Conservation (phyloP, 2,797 vertebrate genomes). For the Lagorchestes hirsutus region DNA sequence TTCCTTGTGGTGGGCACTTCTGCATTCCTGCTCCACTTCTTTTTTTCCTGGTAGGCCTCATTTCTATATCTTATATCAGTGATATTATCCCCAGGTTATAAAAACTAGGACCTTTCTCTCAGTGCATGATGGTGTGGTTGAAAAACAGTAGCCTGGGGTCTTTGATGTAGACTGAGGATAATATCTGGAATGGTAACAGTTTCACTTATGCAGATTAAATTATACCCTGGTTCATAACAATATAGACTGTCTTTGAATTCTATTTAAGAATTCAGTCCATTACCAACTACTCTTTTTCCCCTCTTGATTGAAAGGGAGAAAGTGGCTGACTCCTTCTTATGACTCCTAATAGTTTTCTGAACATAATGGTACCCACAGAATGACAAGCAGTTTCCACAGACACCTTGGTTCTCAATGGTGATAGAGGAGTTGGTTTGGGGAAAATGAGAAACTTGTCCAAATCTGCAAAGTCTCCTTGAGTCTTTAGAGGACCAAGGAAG, state of each 20-base stretch:
- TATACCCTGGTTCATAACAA: constrained; percentile 10
- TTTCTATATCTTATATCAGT: constrained; percentile 80
- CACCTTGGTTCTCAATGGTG: constrained; percentile 38
- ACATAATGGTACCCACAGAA: neutral
- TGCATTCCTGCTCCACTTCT: constrained; percentile 76
- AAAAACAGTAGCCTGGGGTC: constrained; percentile 60
- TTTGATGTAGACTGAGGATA: constrained; percentile 62
- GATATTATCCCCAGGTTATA: constrained; percentile 77
- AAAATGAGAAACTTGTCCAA: constrained; percentile 59
- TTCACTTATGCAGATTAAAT: neutral
- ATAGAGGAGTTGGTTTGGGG: constrained; percentile 49
- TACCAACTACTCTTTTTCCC: constrained; percentile 18
- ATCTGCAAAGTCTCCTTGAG: constrained; percentile 18
- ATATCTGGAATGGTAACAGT: neutral
- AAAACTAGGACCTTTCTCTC: constrained; percentile 73
- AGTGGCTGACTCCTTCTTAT: constrained; percentile 3
- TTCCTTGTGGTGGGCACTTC: constrained; percentile 81
- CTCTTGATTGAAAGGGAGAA: constrained; percentile 43
- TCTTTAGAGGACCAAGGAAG: neutral
- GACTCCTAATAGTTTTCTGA: neutral
- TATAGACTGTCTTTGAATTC: neutral
- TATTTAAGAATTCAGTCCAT: neutral
- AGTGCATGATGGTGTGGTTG: constrained; percentile 55
- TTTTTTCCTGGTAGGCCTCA: constrained; percentile 81
- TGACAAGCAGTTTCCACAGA: constrained; percentile 50